Percentiles rank a stretch among this genome's conserved stretches.
Conservation (phyloP, 2,888 invertebrate species). For the Harpalus rufipes region DNA sequence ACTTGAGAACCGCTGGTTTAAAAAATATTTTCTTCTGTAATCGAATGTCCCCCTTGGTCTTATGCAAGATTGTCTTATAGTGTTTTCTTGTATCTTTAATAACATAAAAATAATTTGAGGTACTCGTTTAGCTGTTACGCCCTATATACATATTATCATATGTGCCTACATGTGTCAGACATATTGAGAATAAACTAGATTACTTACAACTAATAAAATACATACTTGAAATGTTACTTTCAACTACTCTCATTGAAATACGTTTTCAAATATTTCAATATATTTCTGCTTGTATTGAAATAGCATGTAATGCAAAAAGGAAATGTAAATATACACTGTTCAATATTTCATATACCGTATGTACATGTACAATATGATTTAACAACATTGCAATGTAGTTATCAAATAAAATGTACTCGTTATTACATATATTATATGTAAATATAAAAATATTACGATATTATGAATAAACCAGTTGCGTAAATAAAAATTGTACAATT, state of each 20-base stretch:
- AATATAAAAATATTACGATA: not conserved
- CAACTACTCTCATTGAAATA: not conserved
- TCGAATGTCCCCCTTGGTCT: too few relatives aligned
- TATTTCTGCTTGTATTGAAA: not conserved
- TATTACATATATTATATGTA: not conserved
- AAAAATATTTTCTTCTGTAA: too few relatives aligned
- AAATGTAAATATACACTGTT: not conserved
- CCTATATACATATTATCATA: too few relatives aligned
- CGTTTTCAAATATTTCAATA: slow-evolving; percentile 2
- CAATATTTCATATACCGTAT: not conserved
- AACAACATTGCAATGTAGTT: not conserved
- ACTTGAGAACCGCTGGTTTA: too few relatives aligned
- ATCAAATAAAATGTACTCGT: not conserved
- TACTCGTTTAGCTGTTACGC: too few relatives aligned
- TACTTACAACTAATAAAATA: not conserved
- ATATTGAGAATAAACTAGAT: not conserved
- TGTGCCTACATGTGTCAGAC: not conserved
- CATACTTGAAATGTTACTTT: not conserved
- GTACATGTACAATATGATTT: not conserved
- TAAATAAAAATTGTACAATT: not conserved
- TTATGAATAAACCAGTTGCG: not conserved
- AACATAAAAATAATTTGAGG: too few relatives aligned
- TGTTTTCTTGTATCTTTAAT: too few relatives aligned
- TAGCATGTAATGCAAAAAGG: not conserved
- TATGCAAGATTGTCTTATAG: too few relatives aligned